Evolutionary conservation across 2,113 vertebrate species (phyloP).

Genomic region (Atherinomorus stipes): DNA sequence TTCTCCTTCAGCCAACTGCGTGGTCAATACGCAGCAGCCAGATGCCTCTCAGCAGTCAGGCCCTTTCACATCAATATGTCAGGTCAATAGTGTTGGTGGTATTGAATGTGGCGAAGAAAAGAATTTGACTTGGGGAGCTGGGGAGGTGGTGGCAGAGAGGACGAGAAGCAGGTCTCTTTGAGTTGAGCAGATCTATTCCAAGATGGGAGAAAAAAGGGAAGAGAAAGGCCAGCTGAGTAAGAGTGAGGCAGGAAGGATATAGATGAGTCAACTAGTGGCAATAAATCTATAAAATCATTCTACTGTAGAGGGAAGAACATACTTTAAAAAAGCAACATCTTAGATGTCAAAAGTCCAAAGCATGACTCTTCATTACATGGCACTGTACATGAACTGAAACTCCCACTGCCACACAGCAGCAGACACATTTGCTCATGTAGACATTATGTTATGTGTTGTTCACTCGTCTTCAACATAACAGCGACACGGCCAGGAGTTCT

Average conservation of each 20-base stretch:
- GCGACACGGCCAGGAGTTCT: constrained; percentile 23
- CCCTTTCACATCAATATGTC: constrained; percentile 73
- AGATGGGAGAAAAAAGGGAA: constrained; percentile 3
- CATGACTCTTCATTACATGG: constrained; percentile 1
- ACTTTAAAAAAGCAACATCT: constrained; percentile 1
- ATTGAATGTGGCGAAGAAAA: constrained; percentile 76
- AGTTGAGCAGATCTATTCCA: constrained; percentile 40
- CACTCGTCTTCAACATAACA: constrained; percentile 39
- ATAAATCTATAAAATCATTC: constrained; percentile 13
- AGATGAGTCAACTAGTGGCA: constrained; percentile 31
- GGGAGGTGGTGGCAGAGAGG: constrained; percentile 16
- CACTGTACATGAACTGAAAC: neutral
- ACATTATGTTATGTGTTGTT: constrained; percentile 33
- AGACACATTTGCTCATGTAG: neutral
- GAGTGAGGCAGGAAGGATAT: constrained; percentile 5
- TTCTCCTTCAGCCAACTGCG: constrained; percentile 28
- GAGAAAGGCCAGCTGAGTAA: constrained; percentile 8
- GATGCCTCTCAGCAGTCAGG: constrained; percentile 69
- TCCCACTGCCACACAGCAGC: neutral
- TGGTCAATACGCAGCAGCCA: constrained; percentile 58
- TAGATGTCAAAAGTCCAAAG: neutral
- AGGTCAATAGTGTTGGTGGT: constrained; percentile 75
- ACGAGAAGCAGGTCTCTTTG: constrained; percentile 33
- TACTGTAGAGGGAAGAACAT: neutral
- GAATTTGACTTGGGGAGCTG: constrained; percentile 51